Conservation (phyloP, 2,888 invertebrate species). For the Pheosia gnoma region DNA sequence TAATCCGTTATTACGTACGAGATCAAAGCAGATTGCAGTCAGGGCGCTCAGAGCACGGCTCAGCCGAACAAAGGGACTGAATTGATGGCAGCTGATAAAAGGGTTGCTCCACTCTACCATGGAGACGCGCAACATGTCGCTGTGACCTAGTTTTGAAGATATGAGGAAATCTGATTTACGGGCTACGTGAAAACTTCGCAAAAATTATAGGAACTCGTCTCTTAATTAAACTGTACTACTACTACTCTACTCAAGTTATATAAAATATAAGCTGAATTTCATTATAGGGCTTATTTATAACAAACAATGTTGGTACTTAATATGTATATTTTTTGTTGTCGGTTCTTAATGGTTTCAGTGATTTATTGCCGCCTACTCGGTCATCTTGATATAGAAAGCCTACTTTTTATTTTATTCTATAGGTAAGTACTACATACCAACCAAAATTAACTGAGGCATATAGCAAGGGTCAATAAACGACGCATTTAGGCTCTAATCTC, state of each 20-base stretch:
- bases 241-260: too few relatives aligned
- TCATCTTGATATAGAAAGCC: too few relatives aligned
- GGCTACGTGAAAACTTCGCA: background rate
- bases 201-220: background rate
- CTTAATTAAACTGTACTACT: too few relatives aligned
- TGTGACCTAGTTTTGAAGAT: slow-evolving; percentile 54
- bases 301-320: too few relatives aligned
- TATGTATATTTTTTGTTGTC: too few relatives aligned
- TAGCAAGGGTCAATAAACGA: background rate
- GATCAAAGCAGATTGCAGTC: slow-evolving; percentile 54
- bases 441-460: background rate
- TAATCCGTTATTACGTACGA: slow-evolving; percentile 16
- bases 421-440: too few relatives aligned
- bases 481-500: background rate
- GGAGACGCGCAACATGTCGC: slow-evolving; percentile 59
- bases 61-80: slow-evolving; percentile 55
- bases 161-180: slow-evolving; percentile 18
- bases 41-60: slow-evolving; percentile 43
- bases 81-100: slow-evolving; percentile 61
- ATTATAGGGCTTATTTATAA: too few relatives aligned
- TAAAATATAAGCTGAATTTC: too few relatives aligned
- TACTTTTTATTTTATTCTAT: too few relatives aligned
- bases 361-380: too few relatives aligned
- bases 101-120: slow-evolving; percentile 42
- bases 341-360: too few relatives aligned